These are phyloP conservation scores for Omphaloscelis lunosa DNA, from an alignment of 2,888 invertebrate species.

Conservation along the genomic window DNA sequence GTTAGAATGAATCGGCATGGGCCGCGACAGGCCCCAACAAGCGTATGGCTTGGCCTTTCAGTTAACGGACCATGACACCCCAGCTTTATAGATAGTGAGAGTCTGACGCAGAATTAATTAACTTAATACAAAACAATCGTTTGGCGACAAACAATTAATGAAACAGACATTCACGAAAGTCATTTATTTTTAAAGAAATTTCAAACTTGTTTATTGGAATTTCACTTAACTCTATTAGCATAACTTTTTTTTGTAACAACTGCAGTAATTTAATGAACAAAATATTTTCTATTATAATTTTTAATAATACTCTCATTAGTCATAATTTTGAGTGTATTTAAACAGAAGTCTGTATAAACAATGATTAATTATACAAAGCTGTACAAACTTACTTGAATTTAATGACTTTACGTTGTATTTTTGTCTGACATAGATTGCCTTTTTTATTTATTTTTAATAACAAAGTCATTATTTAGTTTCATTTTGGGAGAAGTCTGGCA, in stretches of 20 bases:
- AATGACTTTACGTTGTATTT: background rate
- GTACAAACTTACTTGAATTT: background rate
- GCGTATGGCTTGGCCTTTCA: no score
- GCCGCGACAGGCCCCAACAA: no score
- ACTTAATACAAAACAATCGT: background rate
- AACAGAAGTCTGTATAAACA: background rate
- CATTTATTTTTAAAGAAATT: background rate
- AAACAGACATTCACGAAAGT: background rate
- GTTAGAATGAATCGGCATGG: no score
- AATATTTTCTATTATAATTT: no score
- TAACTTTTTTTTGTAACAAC: no score
- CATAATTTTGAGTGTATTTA: no score
- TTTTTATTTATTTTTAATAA: background rate
- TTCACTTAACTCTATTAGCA: no score
- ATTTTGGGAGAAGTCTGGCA: background rate
- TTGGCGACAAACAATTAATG: background rate
- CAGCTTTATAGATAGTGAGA: background rate
- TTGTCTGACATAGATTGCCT: background rate
- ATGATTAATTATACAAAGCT: background rate
- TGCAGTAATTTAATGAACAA: no score
- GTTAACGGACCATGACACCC: no score
- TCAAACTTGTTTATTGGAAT: no score
- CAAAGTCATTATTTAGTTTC: background rate
- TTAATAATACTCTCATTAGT: no score
- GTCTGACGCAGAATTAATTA: background rate